phyloP scores from a whole-genome alignment of 2,888 invertebrate genomes.

The Bugulina stolonifera region DNA sequence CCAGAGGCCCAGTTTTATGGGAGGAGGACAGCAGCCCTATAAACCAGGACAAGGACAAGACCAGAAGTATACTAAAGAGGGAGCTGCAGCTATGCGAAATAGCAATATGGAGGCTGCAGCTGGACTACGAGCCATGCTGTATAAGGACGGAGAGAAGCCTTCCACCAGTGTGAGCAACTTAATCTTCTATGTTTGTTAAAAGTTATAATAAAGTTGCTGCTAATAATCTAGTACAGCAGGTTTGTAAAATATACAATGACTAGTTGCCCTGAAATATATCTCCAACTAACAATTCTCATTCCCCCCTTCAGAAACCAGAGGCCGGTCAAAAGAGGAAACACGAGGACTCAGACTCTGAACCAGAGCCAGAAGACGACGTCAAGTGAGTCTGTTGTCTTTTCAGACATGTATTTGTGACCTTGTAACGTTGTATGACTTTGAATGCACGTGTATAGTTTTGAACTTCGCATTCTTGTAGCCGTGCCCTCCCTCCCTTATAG shows the following conservation, averaged over 20 bases:
- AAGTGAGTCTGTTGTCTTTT: conserved; percentile 38
- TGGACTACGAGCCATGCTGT: conserved; percentile 57
- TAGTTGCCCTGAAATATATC: no score
- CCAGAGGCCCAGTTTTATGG: conserved; percentile 14
- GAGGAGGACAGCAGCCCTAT: background rate
- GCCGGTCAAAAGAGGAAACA: conserved; percentile 29
- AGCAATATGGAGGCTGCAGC: conserved; percentile 46
- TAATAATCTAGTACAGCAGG: no score
- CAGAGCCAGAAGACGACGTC: conserved; percentile 79
- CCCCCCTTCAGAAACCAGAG: background rate
- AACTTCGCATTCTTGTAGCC: no score
- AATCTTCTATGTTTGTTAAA: no score
- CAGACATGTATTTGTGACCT: no score
- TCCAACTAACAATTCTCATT: no score
- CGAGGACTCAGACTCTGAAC: conserved; percentile 56
- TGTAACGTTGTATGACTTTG: no score
- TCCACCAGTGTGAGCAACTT: background rate
- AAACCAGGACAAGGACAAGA: conserved; percentile 23
- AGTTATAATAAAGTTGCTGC: no score
- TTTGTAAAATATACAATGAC: no score
- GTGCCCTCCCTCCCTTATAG: no score
- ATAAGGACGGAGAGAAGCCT: conserved; percentile 18
- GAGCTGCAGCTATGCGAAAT: conserved; percentile 8
- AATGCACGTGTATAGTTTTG: no score
- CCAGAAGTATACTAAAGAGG: conserved; percentile 12